Evolutionary conservation across 2,797 vertebrate genomes (phyloP).

Genomic region (Hippoglossus hippoglossus): DNA sequence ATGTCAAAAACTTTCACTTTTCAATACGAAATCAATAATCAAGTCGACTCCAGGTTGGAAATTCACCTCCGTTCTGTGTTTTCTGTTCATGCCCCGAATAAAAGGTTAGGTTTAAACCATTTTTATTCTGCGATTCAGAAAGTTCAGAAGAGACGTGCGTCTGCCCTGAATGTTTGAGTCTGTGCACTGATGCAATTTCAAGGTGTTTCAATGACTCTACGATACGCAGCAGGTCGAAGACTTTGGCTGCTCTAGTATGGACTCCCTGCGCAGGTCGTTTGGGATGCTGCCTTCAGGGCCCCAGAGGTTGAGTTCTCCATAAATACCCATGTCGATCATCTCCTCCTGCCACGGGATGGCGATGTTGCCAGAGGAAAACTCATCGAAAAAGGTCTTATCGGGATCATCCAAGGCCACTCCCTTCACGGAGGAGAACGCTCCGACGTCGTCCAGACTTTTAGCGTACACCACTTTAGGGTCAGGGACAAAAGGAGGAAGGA

Average conservation of each 20-base stretch:
- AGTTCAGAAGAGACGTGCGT: slow-evolving; percentile 32
- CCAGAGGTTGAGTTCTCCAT: slow-evolving; percentile 89
- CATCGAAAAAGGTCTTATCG: slow-evolving; percentile 87
- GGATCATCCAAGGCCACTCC: slow-evolving; percentile 85
- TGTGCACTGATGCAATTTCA: slow-evolving; percentile 1
- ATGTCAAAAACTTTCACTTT: neutral
- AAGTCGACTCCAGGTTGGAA: too few species aligned
- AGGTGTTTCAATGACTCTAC: slow-evolving; percentile 47
- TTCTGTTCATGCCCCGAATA: neutral
- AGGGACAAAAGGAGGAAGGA: slow-evolving; percentile 88
- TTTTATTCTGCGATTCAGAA: slow-evolving; percentile 22
- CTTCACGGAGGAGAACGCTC: slow-evolving; percentile 90
- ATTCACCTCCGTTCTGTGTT: neutral
- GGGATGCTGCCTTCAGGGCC: slow-evolving; percentile 82
- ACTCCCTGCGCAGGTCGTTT: slow-evolving; percentile 86
- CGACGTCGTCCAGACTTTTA: slow-evolving; percentile 90
- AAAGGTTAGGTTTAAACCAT: too few species aligned
- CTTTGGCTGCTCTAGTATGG: slow-evolving; percentile 82
- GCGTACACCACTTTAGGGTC: slow-evolving; percentile 91
- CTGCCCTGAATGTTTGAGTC: slow-evolving; percentile 45
- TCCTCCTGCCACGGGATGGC: slow-evolving; percentile 93
- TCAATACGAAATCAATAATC: too few species aligned
- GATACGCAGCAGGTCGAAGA: slow-evolving; percentile 89
- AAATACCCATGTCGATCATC: slow-evolving; percentile 91
- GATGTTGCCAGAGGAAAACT: slow-evolving; percentile 90